Percentiles rank a stretch among this genome's conserved stretches.
Conservation (phyloP, 1,140 invertebrate species). For the Pachyrhynchus sulphureomaculatus region DNA sequence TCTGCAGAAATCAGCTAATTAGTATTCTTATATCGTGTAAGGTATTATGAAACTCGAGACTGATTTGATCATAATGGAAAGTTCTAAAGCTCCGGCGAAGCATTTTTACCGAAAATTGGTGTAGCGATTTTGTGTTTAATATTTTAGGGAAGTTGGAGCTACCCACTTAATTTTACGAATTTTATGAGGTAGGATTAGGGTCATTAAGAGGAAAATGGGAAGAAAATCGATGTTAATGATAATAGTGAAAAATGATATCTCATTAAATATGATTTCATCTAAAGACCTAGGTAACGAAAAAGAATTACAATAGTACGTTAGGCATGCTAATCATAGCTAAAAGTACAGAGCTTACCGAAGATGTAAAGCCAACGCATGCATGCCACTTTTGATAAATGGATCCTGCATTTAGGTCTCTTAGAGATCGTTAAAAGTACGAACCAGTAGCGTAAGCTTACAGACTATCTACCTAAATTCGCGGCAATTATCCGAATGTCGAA, state of each 20-base stretch:
- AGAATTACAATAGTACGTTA: neutral
- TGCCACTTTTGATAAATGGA: no score
- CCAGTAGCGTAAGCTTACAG: no score
- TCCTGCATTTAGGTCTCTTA: no score
- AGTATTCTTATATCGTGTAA: conserved; percentile 17
- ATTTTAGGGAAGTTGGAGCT: neutral
- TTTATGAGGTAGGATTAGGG: no score
- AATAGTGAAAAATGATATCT: neutral
- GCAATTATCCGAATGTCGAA: no score
- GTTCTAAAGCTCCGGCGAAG: conserved; percentile 13
- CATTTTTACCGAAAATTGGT: conserved; percentile 10
- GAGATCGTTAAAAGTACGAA: no score
- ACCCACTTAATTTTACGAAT: no score
- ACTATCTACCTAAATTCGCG: no score
- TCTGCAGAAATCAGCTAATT: conserved; percentile 15
- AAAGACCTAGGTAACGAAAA: no score
- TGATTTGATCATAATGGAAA: conserved; percentile 21
- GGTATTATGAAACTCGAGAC: conserved; percentile 21
- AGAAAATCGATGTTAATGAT: neutral
- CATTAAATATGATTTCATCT: no score
- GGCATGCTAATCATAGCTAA: neutral
- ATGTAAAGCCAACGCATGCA: no score
- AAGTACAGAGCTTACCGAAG: no score
- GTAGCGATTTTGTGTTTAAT: conserved; percentile 6
- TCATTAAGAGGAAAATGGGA: neutral